Base-by-base conservation (phyloP, 2,888 invertebrate species). In the Pemphredon lugubris region DNA sequence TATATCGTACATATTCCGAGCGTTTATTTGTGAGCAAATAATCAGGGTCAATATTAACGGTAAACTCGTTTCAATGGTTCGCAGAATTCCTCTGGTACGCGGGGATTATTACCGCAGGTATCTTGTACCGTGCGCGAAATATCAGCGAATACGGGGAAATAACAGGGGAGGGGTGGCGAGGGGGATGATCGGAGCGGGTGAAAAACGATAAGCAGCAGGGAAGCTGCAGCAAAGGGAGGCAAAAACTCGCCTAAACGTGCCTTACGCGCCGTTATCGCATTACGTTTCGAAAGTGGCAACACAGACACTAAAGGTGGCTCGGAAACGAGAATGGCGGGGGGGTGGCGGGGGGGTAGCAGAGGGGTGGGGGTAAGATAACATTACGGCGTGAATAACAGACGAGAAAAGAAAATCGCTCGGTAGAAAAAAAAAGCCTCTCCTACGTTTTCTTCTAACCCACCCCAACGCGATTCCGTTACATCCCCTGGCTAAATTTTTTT, bases 241-340 rank as follows among this genome's bases (percentile, higher is more conserved):
- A 34, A 63, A 50, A 51, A 32, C 21, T 18, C 13, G 42, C 9
- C 20, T 39, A 59, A 60, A 44, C 64, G 60, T 54, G 55, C 47
- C 64, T 64, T 55, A 64, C 59, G 39, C 75, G 20, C 64, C 55
- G 64, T 75, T 75, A 60, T 57, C 74, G 64, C 39, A 74, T 74
- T 70, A 60, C 21, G 57, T 53, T 59, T 32, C 13, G 44, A 61
- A 65, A 75, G 75, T 70, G 70, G 70, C 47, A 54, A 51, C 47
- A 18, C 51, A 55, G 59, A 44, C 37, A 40, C 48, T 45, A 47
- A 64, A 64, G 30, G 57, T 70, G 42, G 26, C 53, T 53, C 51
- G 44, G 34, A 75, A 50, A 18, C 47, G 14, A n/a, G 51, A 55
- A 44, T 26, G 23, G 40, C 37, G 37, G 34, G 14, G 53, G 26